Evolutionary conservation across 2,888 invertebrate species (phyloP).

Genomic region (Eilema sororculum): DNA sequence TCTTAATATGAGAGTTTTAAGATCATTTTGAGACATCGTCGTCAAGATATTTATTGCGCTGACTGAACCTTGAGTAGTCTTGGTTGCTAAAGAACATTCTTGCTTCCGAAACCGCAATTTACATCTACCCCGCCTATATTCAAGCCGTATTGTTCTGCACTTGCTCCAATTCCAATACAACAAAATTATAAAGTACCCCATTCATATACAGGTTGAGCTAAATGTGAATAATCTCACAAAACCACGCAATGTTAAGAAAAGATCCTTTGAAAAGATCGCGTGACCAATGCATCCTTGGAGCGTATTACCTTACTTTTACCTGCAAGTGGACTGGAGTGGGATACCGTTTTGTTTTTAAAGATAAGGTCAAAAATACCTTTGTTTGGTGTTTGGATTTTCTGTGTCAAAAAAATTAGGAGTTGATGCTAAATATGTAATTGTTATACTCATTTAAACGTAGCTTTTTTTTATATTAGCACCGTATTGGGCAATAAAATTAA

Average conservation of each 20-base stretch:
- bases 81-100: background rate
- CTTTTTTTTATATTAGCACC: too few species aligned
- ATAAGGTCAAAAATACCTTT: constrained; percentile 54
- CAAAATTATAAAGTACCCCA: constrained; percentile 16
- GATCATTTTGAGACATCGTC: too few species aligned
- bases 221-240: constrained; percentile 45
- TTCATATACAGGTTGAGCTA: constrained; percentile 24
- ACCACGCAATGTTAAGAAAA: constrained; percentile 48
- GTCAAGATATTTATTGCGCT: too few species aligned
- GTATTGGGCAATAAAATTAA: too few species aligned
- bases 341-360: constrained; percentile 52
- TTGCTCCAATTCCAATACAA: constrained; percentile 29
- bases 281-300: constrained; percentile 60
- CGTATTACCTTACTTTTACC: constrained; percentile 61
- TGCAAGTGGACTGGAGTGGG: constrained; percentile 68
- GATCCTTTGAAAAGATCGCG: constrained; percentile 62
- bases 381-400: background rate
- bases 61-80: too few species aligned
- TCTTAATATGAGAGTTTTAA: too few species aligned
- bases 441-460: background rate
- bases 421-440: background rate
- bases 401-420: background rate
- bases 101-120: background rate
- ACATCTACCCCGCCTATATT: background rate
- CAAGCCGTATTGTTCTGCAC: background rate